phyloP scores from a whole-genome alignment of 2,888 invertebrate species.

The Lochmaea capreae region DNA sequence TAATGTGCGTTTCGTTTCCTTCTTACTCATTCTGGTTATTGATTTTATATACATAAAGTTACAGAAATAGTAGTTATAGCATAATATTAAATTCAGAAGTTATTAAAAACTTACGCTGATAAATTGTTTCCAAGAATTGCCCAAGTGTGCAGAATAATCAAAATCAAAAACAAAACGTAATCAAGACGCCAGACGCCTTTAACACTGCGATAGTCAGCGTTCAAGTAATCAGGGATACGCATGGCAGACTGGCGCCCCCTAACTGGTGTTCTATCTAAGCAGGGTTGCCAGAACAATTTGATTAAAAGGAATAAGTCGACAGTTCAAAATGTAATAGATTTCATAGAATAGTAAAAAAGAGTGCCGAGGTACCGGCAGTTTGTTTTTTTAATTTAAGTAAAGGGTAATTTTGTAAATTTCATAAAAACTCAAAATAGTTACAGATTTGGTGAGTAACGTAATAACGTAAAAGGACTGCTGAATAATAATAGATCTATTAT shows the following conservation, averaged over 20 bases:
- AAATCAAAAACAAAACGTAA: slow-evolving; percentile 1
- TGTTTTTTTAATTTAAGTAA: too few species aligned
- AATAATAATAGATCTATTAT: too few species aligned
- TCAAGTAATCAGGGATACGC: slow-evolving; percentile 7
- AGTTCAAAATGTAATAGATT: too few species aligned
- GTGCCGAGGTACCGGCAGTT: too few species aligned
- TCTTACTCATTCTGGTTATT: slow-evolving; percentile 7
- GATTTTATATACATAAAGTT: background rate
- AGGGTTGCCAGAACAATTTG: slow-evolving; percentile 3
- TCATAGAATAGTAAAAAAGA: too few species aligned
- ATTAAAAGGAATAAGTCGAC: too few species aligned
- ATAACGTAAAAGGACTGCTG: too few species aligned
- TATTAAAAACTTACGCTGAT: slow-evolving; percentile 5
- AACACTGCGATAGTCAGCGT: background rate
- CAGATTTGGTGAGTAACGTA: too few species aligned
- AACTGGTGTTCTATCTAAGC: slow-evolving; percentile 7
- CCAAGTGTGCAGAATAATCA: background rate
- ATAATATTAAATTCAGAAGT: slow-evolving; percentile 2
- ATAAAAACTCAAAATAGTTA: too few species aligned
- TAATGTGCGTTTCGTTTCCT: slow-evolving; percentile 8
- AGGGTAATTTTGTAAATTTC: too few species aligned
- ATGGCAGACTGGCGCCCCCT: background rate
- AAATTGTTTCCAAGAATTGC: background rate
- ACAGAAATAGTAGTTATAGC: slow-evolving; percentile 5
- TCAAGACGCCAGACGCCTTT: slow-evolving; percentile 1